Evolutionary conservation across 2,113 vertebrate species (phyloP).

Genomic region (Protobothrops mucrosquamatus): DNA sequence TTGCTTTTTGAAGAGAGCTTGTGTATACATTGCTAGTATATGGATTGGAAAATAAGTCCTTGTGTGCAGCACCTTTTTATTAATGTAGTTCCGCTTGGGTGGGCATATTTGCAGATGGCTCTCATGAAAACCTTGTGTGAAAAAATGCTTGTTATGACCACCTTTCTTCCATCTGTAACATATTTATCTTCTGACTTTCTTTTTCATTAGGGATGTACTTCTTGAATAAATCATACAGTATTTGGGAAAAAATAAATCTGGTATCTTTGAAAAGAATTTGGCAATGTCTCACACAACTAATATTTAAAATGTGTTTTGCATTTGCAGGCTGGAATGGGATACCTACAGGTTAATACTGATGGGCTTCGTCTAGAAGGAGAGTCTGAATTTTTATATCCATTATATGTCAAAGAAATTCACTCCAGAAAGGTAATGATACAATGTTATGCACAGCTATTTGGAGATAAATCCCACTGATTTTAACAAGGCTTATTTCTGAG

Average conservation of each 20-base stretch:
- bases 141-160: background rate
- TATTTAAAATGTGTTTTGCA: background rate
- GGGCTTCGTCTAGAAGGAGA: slow-evolving; percentile 92
- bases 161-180: background rate
- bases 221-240: background rate
- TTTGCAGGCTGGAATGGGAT: slow-evolving; percentile 89
- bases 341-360: slow-evolving; percentile 81
- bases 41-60: background rate
- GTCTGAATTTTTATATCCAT: slow-evolving; percentile 90
- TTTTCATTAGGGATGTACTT: background rate
- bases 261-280: background rate
- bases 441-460: background rate
- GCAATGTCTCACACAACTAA: background rate
- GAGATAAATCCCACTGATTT: background rate
- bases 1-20: background rate
- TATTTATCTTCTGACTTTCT: background rate
- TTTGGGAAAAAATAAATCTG: background rate
- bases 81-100: background rate
- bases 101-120: background rate
- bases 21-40: background rate
- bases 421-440: slow-evolving; percentile 81
- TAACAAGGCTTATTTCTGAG: background rate
- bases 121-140: background rate
- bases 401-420: slow-evolving; percentile 92
- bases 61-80: background rate